Evolutionary conservation across 2,888 invertebrate genomes (phyloP), one percentile per base, ranked within the genome.

Genomic region (Hydrotaea diabolus): DNA sequence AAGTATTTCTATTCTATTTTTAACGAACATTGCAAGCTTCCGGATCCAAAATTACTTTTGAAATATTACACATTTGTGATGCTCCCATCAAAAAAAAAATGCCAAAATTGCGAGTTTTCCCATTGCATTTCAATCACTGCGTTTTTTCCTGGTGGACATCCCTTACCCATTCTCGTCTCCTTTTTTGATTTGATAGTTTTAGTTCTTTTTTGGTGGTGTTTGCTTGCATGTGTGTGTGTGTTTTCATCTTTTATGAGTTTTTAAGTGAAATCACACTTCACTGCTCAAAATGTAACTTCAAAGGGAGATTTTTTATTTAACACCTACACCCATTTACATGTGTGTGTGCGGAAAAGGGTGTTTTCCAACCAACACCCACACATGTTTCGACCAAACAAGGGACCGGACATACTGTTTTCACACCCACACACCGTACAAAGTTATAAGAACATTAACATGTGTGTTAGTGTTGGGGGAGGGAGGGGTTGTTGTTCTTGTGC

Each of bases 241-340:
- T 15, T 39, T 39, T 62, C 23, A 21, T 69, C 15, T 69, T 43
- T 69, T 69, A 69, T 69, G 69, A 69, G 69, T 39, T 39, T 36
- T 26, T 17, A 57, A 80, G 39, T 23, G 62, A 75, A 75, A 23
- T 76, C 75, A 72, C 81, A 78, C 78, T 81, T 81, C 71, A 76
- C 23, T 76, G 78, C 66, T 72, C 78, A 53, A 9, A 64, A 39
- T 13, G 55, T 15, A 76, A 66, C 73, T 78, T 81, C 84, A 84
- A 84, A 84, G 81, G 11, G 17, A 57, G 49, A 2, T 11, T 49
- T 49, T 76, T 75, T 66, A 31, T 72, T 73, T 64, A 74, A 76
- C 82, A 85, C 72, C 39, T 76, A 46, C 69, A 64, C 73, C 5
- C 55, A 53, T 26, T 53, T 66, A 31, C 69, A 57, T 36, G 36